Evolutionary conservation across 1,140 invertebrate genomes (phyloP).

Genomic region (Stenopsyche tienmushanensis): DNA sequence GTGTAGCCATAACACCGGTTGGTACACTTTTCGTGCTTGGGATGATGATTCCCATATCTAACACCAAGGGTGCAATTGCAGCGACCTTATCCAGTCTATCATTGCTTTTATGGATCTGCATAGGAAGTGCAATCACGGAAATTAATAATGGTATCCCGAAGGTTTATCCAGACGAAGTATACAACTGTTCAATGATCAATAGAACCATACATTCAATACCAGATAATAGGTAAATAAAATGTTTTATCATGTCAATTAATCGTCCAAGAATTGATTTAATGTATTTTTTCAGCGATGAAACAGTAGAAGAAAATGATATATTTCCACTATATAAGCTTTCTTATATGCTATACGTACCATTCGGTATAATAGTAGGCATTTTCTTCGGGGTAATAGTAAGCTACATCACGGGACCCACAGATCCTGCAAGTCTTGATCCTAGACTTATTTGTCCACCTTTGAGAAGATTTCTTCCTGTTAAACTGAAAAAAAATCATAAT

Average conservation of each 20-base stretch:
- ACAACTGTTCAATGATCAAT: not conserved
- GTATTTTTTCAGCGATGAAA: not conserved
- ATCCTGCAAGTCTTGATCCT: slow-evolving; percentile 59
- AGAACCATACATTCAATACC: not conserved
- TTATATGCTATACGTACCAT: slow-evolving; percentile 17
- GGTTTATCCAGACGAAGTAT: slow-evolving; percentile 17
- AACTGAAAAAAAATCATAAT: slow-evolving; percentile 18
- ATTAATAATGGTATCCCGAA: not conserved
- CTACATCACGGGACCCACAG: slow-evolving; percentile 62
- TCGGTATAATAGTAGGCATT: slow-evolving; percentile 62
- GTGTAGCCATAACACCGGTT: slow-evolving; percentile 64
- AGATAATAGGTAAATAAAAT: not conserved
- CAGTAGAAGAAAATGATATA: slow-evolving; percentile 9
- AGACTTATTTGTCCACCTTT: slow-evolving; percentile 59
- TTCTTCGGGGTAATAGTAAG: slow-evolving; percentile 67
- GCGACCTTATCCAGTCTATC: slow-evolving; percentile 58
- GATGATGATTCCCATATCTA: slow-evolving; percentile 74
- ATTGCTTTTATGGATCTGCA: slow-evolving; percentile 72
- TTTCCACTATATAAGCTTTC: slow-evolving; percentile 30
- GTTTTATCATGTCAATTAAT: not conserved
- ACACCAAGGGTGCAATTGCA: slow-evolving; percentile 59
- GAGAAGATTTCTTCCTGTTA: slow-evolving; percentile 29
- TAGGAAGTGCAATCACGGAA: slow-evolving; percentile 16
- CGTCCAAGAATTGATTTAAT: not conserved
- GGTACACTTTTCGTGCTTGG: slow-evolving; percentile 77